A percentile compares a stretch with the other conserved stretches of the same genome.
phyloP scores from a whole-genome alignment of 2,113 vertebrate species.

The Galeopterus variegatus region DNA sequence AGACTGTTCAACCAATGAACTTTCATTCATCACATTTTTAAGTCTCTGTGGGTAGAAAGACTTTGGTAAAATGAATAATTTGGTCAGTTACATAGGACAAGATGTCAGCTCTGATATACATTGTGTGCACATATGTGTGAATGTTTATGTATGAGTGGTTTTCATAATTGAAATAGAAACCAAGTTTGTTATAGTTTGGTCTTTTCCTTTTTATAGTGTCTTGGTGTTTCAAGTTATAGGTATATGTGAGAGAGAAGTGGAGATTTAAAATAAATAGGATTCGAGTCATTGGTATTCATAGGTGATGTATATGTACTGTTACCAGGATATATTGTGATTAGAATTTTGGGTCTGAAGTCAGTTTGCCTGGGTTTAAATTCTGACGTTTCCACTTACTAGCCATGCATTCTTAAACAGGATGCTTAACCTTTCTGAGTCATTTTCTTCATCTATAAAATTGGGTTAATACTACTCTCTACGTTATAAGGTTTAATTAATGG shows the following conservation, averaged over 20 bases:
- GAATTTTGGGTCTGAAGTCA: slow-evolving; percentile 22
- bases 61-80: slow-evolving; percentile 26
- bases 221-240: slow-evolving; percentile 5
- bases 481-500: slow-evolving; percentile 33
- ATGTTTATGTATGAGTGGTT: background rate
- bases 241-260: background rate
- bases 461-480: slow-evolving; percentile 23
- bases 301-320: background rate
- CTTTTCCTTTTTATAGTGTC: slow-evolving; percentile 18
- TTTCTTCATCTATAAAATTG: slow-evolving; percentile 54
- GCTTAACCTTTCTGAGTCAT: slow-evolving; percentile 16
- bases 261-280: slow-evolving; percentile 42
- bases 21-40: slow-evolving; percentile 9
- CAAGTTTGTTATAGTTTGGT: slow-evolving; percentile 33
- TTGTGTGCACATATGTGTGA: background rate
- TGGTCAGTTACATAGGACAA: background rate
- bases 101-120: slow-evolving; percentile 19
- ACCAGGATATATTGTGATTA: background rate
- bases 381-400: slow-evolving; percentile 10
- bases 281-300: background rate
- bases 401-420: background rate
- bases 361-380: slow-evolving; percentile 5
- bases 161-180: slow-evolving; percentile 22
- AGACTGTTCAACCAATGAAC: slow-evolving; percentile 4
- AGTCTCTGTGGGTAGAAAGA: background rate